Conservation (phyloP, 2,888 invertebrate genomes). For the Amphiduros pacificus region DNA sequence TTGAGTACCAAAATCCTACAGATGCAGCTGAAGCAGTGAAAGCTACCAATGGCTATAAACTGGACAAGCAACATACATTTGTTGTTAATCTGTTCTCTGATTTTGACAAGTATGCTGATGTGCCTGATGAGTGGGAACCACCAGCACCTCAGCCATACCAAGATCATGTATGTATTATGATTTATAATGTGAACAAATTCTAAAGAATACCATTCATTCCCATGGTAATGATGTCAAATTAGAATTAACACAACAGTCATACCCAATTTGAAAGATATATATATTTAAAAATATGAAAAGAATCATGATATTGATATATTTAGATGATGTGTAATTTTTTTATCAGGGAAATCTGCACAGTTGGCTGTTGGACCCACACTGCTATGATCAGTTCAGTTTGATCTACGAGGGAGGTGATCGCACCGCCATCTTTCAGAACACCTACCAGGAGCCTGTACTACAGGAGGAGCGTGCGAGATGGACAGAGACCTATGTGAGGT, state of each 20-base stretch:
- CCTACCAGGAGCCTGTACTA: conserved; percentile 77
- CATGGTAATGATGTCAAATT: too few species aligned
- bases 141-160: conserved; percentile 87
- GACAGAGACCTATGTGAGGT: conserved; percentile 94
- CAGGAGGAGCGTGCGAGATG: conserved; percentile 85
- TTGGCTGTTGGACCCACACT: conserved; percentile 91
- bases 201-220: too few species aligned
- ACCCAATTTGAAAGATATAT: too few species aligned
- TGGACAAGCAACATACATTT: conserved; percentile 95
- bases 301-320: too few species aligned
- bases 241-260: too few species aligned
- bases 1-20: conserved; percentile 83
- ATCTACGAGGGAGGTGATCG: conserved; percentile 78
- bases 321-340: too few species aligned
- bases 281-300: too few species aligned
- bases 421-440: conserved; percentile 87
- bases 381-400: conserved; percentile 93
- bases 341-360: conserved; percentile 82
- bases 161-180: conserved; percentile 66
- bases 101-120: conserved; percentile 73
- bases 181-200: too few species aligned
- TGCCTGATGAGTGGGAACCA: conserved; percentile 87
- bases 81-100: conserved; percentile 92
- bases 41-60: conserved; percentile 85
- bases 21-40: conserved; percentile 89